Conservation (phyloP, 2,888 invertebrate genomes). For the Atethmia centrago region DNA sequence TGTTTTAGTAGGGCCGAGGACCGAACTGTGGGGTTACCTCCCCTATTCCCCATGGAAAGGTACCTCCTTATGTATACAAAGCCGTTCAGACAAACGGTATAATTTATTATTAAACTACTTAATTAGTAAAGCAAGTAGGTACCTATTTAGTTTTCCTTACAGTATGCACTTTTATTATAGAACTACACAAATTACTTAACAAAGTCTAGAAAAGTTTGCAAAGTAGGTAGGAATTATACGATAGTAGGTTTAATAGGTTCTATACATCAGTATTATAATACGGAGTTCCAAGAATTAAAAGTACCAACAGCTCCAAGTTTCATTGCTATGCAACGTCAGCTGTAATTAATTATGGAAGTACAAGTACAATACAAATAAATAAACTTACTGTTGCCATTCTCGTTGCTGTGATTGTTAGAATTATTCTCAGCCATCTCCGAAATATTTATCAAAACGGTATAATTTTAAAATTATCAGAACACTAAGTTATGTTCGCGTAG, state of each 20-base stretch:
- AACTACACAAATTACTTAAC: not conserved
- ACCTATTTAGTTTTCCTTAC: not conserved
- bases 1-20: not conserved
- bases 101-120: not conserved
- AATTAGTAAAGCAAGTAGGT: not conserved
- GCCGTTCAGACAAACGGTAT: not conserved
- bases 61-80: not conserved
- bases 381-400: constrained; percentile 48
- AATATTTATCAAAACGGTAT: constrained; percentile 14
- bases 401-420: constrained; percentile 36
- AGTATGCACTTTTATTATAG: not conserved
- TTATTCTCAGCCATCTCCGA: constrained; percentile 60
- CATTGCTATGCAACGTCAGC: constrained; percentile 16
- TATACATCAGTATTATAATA: too few relatives aligned
- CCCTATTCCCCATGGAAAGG: not conserved
- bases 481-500: constrained; percentile 33
- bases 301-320: not conserved
- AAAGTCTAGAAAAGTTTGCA: not conserved
- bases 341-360: constrained; percentile 13
- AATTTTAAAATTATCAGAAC: constrained; percentile 6
- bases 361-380: constrained; percentile 15
- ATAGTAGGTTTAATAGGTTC: not conserved
- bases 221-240: not conserved
- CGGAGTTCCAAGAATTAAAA: constrained; percentile 23
- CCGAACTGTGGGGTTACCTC: not conserved